Evolutionary conservation across 2,797 vertebrate genomes (phyloP).

Genomic region (Muscicapa comitata): DNA sequence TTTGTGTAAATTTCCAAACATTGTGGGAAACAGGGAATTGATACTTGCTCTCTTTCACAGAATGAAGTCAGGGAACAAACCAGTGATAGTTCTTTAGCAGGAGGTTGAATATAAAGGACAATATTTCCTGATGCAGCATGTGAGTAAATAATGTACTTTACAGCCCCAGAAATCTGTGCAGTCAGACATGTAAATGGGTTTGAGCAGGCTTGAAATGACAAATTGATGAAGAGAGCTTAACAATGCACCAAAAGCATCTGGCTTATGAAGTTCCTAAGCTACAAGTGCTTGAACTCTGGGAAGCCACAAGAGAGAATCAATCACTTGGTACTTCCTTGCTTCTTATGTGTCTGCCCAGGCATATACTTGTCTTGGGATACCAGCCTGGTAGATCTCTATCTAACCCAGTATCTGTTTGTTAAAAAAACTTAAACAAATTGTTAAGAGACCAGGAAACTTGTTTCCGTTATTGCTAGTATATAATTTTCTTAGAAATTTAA

Average conservation of each 20-base stretch:
- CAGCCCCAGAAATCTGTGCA: background rate
- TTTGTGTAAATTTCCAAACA: background rate
- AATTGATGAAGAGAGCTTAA: background rate
- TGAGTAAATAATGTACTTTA: background rate
- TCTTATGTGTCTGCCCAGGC: background rate
- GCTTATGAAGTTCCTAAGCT: background rate
- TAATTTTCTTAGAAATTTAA: background rate
- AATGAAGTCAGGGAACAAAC: background rate
- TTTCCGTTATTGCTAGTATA: background rate
- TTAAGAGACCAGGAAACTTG: background rate
- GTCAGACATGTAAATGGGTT: background rate
- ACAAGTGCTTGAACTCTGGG: background rate
- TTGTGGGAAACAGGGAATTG: background rate
- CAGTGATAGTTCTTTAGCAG: background rate
- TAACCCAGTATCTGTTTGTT: background rate
- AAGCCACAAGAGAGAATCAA: accelerated
- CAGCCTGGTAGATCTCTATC: background rate
- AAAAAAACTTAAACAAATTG: background rate
- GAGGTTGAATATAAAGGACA: background rate
- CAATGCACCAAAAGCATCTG: background rate
- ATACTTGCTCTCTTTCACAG: background rate
- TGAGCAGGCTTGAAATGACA: background rate
- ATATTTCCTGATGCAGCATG: background rate
- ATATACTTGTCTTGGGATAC: background rate
- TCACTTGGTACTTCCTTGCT: background rate